These are phyloP conservation scores for Prionailurus viverrinus DNA, from an alignment of 2,113 vertebrate species.

Conservation along the genomic window DNA sequence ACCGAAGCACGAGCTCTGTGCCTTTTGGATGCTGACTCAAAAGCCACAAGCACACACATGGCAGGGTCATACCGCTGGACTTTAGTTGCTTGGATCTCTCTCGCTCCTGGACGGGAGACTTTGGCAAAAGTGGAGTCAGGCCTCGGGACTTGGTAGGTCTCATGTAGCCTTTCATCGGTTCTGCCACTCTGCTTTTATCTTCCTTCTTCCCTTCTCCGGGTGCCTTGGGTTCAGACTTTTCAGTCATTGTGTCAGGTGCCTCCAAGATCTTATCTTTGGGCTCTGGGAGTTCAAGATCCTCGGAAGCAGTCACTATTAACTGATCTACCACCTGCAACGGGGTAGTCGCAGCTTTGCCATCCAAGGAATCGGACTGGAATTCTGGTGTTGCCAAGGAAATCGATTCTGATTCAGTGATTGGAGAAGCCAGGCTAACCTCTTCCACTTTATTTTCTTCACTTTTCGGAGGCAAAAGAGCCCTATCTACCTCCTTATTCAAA, in stretches of 20 bases:
- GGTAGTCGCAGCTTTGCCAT: background rate
- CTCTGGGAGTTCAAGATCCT: rapidly evolving
- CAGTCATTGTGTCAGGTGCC: background rate
- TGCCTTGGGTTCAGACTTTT: background rate
- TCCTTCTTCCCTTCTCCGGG: constrained; percentile 71
- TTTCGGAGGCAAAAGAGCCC: background rate
- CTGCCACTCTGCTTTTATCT: constrained; percentile 67
- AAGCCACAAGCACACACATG: constrained; percentile 83
- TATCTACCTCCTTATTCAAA: background rate
- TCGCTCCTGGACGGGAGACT: constrained; percentile 47
- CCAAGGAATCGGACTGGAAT: background rate
- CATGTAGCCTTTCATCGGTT: constrained; percentile 89
- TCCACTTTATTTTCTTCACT: background rate
- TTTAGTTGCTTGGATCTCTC: constrained; percentile 65
- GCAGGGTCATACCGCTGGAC: constrained; percentile 35
- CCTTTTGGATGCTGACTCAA: constrained; percentile 37
- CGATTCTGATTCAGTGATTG: rapidly evolving
- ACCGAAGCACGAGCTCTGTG: constrained; percentile 74
- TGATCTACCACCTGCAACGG: background rate
- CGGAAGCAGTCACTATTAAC: background rate
- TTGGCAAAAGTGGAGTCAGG: constrained; percentile 48
- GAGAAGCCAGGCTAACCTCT: background rate
- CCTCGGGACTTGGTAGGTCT: constrained; percentile 88
- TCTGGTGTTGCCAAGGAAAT: background rate
- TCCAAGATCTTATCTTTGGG: background rate